Percentiles rank a stretch among this genome's conserved stretches.
phyloP scores from a whole-genome alignment of 2,113 vertebrate species.

The Gymnocephalus cernua region DNA sequence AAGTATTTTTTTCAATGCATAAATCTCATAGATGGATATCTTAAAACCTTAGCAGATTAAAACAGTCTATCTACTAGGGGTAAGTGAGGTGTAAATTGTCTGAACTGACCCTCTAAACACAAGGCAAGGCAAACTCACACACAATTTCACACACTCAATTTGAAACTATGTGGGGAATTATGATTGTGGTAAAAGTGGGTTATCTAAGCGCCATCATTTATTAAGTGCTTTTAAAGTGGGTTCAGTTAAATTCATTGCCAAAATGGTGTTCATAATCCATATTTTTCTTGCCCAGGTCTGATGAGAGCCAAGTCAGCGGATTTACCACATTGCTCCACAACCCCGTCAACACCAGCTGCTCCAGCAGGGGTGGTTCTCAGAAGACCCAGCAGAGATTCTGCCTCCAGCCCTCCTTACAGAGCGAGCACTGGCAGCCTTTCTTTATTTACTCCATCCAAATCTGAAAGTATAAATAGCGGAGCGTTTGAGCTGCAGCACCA shows the following conservation, averaged over 20 bases:
- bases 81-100: too few species aligned
- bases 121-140: not conserved
- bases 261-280: not conserved
- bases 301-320: constrained; percentile 63
- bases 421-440: constrained; percentile 28
- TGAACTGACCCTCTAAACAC: not conserved
- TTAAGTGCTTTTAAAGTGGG: not conserved
- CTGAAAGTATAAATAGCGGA: not conserved
- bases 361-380: constrained; percentile 72
- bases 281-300: constrained; percentile 52
- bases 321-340: constrained; percentile 1
- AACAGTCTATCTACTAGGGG: not conserved
- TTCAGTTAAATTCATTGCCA: not conserved
- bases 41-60: not conserved
- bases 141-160: not conserved
- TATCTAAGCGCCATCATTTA: not conserved
- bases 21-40: not conserved
- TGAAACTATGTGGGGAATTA: not conserved
- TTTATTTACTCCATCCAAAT: constrained; percentile 5
- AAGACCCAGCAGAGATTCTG: constrained; percentile 56
- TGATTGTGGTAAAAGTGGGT: too few species aligned
- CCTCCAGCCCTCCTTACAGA: constrained; percentile 1
- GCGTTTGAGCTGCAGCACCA: constrained; percentile 39
- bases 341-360: constrained; percentile 6
- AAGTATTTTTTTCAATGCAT: not conserved